phyloP scores from a whole-genome alignment of 1,140 invertebrate species.

The Coelopa frigida region DNA sequence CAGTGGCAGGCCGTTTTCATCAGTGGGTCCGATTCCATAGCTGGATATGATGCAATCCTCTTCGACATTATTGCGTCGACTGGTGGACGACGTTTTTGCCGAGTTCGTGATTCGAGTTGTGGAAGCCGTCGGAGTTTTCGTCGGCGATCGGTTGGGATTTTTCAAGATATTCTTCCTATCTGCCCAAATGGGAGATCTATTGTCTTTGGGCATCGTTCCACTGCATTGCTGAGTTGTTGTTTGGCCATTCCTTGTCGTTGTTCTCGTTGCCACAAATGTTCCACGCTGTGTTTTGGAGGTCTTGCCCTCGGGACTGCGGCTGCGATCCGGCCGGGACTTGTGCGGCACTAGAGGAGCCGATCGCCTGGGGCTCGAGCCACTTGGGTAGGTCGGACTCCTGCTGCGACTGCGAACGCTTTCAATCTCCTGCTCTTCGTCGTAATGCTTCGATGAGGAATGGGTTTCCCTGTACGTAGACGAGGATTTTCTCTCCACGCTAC shows the following conservation, averaged over 20 bases:
- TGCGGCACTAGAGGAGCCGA: no score
- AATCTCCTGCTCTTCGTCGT: no score
- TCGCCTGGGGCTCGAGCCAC: no score
- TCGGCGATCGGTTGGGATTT: conserved; percentile 18
- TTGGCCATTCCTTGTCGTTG: conserved; percentile 1
- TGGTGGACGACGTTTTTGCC: conserved; percentile 40
- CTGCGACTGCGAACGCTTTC: no score
- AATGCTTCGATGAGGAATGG: no score
- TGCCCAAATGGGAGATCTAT: conserved; percentile 49
- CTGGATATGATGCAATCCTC: conserved; percentile 62
- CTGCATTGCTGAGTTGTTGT: conserved; percentile 3
- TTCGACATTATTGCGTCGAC: conserved; percentile 16
- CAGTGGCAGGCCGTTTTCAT: conserved; percentile 66
- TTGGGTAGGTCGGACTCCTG: no score
- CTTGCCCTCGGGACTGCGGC: neutral
- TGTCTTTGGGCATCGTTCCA: conserved; percentile 4
- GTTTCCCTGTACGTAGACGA: no score
- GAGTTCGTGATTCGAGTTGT: conserved; percentile 44
- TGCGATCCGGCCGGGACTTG: no score
- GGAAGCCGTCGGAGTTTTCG: conserved; percentile 28
- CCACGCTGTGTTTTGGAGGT: conserved; percentile 10
- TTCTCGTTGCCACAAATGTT: no score
- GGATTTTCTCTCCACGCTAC: no score
- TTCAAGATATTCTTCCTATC: conserved; percentile 48
- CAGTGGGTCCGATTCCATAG: conserved; percentile 72